A percentile compares a stretch with the other conserved stretches of the same genome.
Conservation (phyloP, 2,113 vertebrate species). For the Sphyrna mokarran region DNA sequence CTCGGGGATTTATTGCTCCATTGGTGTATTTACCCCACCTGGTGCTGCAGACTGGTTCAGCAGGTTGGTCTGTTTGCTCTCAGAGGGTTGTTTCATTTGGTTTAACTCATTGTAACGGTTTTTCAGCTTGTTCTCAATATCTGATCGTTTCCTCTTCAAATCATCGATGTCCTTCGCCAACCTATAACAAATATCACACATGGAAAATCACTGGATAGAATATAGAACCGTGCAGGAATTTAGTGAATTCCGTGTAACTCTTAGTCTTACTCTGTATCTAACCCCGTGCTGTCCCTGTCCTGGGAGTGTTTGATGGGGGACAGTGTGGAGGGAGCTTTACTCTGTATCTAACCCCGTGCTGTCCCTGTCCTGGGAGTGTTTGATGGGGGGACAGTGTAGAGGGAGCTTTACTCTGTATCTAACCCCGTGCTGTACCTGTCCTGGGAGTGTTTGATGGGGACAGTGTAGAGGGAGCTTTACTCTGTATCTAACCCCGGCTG, state of each 20-base stretch:
- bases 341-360: no score
- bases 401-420: no score
- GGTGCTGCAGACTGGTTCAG: background rate
- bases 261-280: background rate
- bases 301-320: no score
- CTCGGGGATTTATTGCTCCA: background rate
- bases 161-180: conserved; percentile 67
- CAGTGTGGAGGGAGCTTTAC: no score
- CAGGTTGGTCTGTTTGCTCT: background rate
- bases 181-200: conserved; percentile 50
- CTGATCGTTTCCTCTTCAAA: conserved; percentile 69
- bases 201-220: background rate
- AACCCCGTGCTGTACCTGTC: no score
- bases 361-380: no score
- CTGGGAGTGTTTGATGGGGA: no score
- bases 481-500: no score
- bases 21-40: background rate
- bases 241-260: no score
- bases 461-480: no score
- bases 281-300: background rate
- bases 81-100: background rate
- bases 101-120: conserved; percentile 39
- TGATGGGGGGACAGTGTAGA: no score
- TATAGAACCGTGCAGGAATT: background rate
- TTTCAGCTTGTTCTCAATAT: conserved; percentile 57